A percentile compares a stretch with the other conserved stretches of the same genome.
Evolutionary conservation across 2,888 invertebrate genomes (phyloP).

Genomic region (Athalia rosae): DNA sequence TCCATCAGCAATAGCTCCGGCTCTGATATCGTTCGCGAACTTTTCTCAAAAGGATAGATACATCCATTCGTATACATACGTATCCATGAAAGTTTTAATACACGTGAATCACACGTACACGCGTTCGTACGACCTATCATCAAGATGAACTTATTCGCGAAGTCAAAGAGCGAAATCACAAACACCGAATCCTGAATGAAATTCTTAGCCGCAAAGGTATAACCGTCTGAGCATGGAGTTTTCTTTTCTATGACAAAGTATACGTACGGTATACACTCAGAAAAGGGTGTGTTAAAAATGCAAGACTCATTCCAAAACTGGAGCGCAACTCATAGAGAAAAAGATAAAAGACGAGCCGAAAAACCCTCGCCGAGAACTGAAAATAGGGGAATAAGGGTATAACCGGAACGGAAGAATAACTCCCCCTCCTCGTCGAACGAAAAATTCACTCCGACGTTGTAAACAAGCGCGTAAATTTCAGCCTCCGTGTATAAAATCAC

Average conservation of each 20-base stretch:
- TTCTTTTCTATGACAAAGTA: neutral
- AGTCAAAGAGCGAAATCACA: constrained; percentile 16
- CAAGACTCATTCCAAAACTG: constrained; percentile 33
- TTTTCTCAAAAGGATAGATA: constrained; percentile 5
- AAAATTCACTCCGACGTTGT: constrained; percentile 44
- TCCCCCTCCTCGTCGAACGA: neutral
- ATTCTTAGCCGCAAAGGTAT: constrained; percentile 26
- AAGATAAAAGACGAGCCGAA: constrained; percentile 22
- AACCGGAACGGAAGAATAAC: constrained; percentile 21
- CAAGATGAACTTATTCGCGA: constrained; percentile 38
- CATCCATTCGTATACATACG: constrained; percentile 4
- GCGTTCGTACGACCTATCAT: constrained; percentile 10
- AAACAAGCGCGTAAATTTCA: constrained; percentile 58
- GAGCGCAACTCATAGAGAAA: constrained; percentile 14
- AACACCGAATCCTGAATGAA: constrained; percentile 29
- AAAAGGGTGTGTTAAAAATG: constrained; percentile 37
- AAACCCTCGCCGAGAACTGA: constrained; percentile 25
- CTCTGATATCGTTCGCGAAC: constrained; percentile 20
- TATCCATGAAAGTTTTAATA: neutral
- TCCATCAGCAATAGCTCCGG: constrained; percentile 32
- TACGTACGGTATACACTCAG: neutral
- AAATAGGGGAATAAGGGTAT: constrained; percentile 48
- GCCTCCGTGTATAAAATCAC: neutral
- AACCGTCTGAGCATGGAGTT: neutral
- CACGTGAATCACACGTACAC: neutral